Evolutionary conservation across 1,140 invertebrate genomes (phyloP), one percentile per base, ranked within the genome.

Genomic region (Bacillus rossius): DNA sequence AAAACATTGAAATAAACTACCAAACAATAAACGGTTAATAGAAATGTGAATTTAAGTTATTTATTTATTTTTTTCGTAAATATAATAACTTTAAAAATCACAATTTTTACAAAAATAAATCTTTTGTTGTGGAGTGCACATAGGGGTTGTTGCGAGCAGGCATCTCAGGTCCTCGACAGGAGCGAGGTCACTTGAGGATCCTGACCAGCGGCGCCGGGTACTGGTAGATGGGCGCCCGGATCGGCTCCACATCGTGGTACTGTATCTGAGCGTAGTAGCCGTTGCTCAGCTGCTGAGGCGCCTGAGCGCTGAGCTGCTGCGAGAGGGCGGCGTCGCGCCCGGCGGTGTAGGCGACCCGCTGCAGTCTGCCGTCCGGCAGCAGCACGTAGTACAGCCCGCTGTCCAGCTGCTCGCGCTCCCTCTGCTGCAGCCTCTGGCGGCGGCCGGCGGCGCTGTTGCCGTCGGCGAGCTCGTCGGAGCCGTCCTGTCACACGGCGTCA

Each of bases 211-310:
- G 64, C 3, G 55, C 42, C 40, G 58, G 59, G 55, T 63, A 68
- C 16, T 63, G 43, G 59, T 67, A 67, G 57, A 67, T 57, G 7
- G 67, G 67, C 29, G 63, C 61, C 4, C 53, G 37, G 47, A 68
- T 65, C 4, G 67, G 67, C 20, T 64, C 57, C 0, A 67, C 67
- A 22, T 68, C 67, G n/a, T 62, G 52, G 58, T 65, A 67, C 50
- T 65, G 64, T 19, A 68, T 52, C 10, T 63, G 63, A 41, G 67
- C 65, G 8, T 64, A 60, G 48, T 38, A 62, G 14, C 60, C 61
- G 3, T 38, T 19, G 57, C 42, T 57, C n/a, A 40, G 14, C n/a
- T 22, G 22, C 38, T 56, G 42, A 16, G 38, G 2, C 7, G 25
- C 38, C 14, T 59, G 61, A 8, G 50, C 37, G n/a, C 23, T 34